Base-by-base conservation (phyloP, 2,113 vertebrate genomes). In the Centrocercus urophasianus region DNA sequence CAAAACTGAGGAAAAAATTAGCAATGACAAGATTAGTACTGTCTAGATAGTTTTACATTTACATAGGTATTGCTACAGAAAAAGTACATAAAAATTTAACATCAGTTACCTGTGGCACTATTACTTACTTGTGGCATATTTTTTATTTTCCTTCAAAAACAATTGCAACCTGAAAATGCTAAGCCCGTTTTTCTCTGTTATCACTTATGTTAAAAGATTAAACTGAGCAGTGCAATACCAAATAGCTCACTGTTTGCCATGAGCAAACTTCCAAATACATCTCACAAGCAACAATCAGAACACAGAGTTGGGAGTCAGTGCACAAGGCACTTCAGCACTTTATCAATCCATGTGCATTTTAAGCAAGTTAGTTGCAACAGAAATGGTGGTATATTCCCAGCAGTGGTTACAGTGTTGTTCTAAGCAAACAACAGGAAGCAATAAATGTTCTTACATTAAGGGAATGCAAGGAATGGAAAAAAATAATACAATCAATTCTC, bases 331-430 rank as follows among this genome's bases (percentile, higher is more conserved):
- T 94, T 83, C 74, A 86, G 83, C 22, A 72, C 64, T 92, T 96
- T 81, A 96, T 96, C 95, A 97, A 94, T 95, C 86, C 89, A 15
- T 25, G 47, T 56, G 48, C 94, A 97, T 97, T 94, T 96, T 96
- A 96, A 97, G 95, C 78, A 78, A 97, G 79, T 96, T 96, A 93
- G 91, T 90, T 89, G 87, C 79, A 86, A 75, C 43, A 38, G 76
- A 61, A 87, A 93, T 6, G 8, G 75, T 72, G 43, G 40, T 72
- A 10, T 16, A 88, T 50, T 66, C 91, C 65, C 88, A 94, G 88
- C 57, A 83, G 85, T 54, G 74, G 90, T 83, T 95, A 79, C 45
- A 88, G 52, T 77, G 40, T 85, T 95, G 89, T 81, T 90, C 87
- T 90, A 90, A 69, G 74, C 74, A 96, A 96, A 95, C 88, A 98